Evolutionary conservation across 2,888 invertebrate genomes (phyloP).

Genomic region (Helobdella robusta): DNA sequence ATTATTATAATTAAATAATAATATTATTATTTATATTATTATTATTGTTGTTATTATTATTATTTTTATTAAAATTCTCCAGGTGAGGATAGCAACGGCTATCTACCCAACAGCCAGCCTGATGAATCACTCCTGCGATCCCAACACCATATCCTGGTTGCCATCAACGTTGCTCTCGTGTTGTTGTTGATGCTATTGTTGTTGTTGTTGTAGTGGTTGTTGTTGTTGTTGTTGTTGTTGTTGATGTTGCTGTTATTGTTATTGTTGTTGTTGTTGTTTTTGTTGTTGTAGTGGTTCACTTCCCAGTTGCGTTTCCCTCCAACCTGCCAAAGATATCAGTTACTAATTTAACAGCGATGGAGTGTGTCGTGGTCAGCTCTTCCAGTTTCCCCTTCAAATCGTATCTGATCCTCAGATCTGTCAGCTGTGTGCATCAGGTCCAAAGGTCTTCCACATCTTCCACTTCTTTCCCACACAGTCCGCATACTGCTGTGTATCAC

Average conservation of each 20-base stretch:
- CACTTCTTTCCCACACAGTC: too few species aligned
- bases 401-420: too few species aligned
- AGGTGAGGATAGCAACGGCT: conserved; percentile 45
- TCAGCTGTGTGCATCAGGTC: too few species aligned
- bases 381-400: too few species aligned
- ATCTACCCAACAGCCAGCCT: conserved; percentile 47
- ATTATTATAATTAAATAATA: too few species aligned
- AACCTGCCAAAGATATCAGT: too few species aligned
- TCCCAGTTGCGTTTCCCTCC: background rate
- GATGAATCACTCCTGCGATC: conserved; percentile 48
- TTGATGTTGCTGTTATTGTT: background rate
- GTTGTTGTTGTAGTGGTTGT: background rate
- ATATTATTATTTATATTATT: too few species aligned
- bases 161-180: background rate
- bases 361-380: too few species aligned
- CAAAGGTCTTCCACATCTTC: too few species aligned
- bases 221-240: background rate
- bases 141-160: conserved; percentile 38
- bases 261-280: background rate
- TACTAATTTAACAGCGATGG: too few species aligned
- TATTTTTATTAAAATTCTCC: conserved; percentile 33
- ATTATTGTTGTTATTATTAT: background rate
- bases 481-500: too few species aligned
- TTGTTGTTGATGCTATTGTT: background rate
- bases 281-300: background rate